Percentiles rank a stretch among this genome's conserved stretches.
Evolutionary conservation across 1,140 invertebrate species (phyloP).

Genomic region (Sarcophaga peregrina): DNA sequence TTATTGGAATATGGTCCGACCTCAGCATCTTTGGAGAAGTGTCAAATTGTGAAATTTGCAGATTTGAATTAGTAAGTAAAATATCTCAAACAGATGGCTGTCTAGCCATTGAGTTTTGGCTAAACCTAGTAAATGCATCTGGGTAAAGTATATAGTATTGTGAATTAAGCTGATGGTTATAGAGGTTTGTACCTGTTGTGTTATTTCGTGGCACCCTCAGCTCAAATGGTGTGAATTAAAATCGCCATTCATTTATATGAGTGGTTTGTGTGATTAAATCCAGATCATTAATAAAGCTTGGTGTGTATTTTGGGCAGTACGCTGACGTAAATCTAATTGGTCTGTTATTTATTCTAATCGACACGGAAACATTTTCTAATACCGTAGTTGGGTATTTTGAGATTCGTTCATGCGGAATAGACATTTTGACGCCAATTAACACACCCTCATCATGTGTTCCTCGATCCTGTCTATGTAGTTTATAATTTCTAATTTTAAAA

Average conservation of each 20-base stretch:
- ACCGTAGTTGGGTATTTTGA: background rate
- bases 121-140: background rate
- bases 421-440: background rate
- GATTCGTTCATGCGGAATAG: background rate
- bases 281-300: background rate
- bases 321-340: background rate
- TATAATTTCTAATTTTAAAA: background rate
- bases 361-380: conserved; percentile 11
- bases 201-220: background rate
- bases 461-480: background rate
- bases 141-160: background rate
- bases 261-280: background rate
- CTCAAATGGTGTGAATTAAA: background rate
- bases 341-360: background rate
- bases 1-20: background rate
- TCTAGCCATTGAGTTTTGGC: background rate
- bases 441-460: background rate
- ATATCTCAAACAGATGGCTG: background rate
- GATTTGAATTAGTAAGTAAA: background rate
- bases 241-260: background rate
- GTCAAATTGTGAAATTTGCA: background rate
- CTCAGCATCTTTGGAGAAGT: background rate
- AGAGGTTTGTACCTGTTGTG: background rate
- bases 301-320: background rate
- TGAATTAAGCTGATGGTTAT: background rate